phyloP scores from a whole-genome alignment of 2,113 vertebrate genomes.

The Cathartes aura region DNA sequence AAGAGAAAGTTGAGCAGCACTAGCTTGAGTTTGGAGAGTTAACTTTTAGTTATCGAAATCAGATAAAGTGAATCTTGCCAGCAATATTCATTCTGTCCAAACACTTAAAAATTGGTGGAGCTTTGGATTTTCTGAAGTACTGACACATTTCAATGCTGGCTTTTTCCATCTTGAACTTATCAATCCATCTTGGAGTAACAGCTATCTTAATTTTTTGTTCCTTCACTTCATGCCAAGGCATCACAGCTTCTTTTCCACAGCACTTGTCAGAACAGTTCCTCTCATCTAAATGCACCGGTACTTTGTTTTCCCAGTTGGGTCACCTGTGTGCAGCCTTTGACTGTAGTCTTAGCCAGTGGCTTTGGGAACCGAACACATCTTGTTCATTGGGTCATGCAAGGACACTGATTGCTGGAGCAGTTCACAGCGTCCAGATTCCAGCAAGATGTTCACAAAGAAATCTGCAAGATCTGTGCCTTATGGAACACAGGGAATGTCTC shows the following conservation, averaged over 20 bases:
- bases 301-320: background rate
- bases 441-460: background rate
- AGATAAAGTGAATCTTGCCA: background rate
- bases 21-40: background rate
- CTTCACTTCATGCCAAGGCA: background rate
- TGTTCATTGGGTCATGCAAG: background rate
- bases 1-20: constrained; percentile 19
- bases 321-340: background rate
- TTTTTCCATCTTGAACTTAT: background rate
- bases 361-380: background rate
- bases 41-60: background rate
- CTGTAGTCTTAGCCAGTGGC: background rate
- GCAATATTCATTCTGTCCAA: background rate
- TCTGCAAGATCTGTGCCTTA: background rate
- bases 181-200: background rate
- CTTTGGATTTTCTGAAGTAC: background rate
- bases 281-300: background rate
- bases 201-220: background rate
- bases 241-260: background rate
- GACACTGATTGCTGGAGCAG: background rate
- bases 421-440: background rate
- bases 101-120: background rate
- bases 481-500: background rate
- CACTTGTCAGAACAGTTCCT: background rate
- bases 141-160: background rate